Evolutionary conservation across 2,888 invertebrate genomes (phyloP).

Genomic region (Piscicola geometra): DNA sequence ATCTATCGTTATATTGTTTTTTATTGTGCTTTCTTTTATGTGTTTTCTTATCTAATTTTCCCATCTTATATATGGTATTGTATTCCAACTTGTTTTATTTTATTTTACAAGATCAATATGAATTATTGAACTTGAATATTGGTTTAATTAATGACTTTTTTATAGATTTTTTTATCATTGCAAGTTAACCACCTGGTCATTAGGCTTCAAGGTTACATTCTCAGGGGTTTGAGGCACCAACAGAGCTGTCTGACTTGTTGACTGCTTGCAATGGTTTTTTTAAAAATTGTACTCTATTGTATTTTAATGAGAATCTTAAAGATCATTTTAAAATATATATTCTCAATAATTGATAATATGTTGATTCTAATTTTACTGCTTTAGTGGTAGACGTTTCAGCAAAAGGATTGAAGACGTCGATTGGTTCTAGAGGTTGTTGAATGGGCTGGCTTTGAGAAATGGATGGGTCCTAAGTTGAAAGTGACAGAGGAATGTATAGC

Average conservation of each 20-base stretch:
- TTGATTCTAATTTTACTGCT: background rate
- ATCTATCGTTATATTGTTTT: too few relatives aligned
- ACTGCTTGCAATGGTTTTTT: constrained; percentile 2
- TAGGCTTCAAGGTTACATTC: background rate
- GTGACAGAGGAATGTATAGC: background rate
- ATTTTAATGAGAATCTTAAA: constrained; percentile 5
- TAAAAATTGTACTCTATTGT: background rate
- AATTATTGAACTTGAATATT: too few relatives aligned
- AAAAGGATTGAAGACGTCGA: constrained; percentile 38
- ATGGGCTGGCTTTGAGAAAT: constrained; percentile 32
- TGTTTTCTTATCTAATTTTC: too few relatives aligned
- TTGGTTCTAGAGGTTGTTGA: constrained; percentile 27
- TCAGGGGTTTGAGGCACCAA: constrained; percentile 12
- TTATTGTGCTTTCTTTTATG: too few relatives aligned
- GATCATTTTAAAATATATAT: background rate
- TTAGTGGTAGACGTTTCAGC: constrained; percentile 9
- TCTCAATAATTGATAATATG: background rate
- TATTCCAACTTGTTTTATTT: too few relatives aligned
- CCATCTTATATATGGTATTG: too few relatives aligned
- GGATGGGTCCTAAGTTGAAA: constrained; percentile 24
- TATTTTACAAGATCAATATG: too few relatives aligned
- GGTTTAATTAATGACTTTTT: too few relatives aligned
- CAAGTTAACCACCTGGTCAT: background rate
- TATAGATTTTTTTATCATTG: too few relatives aligned
- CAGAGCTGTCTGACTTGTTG: constrained; percentile 24